Evolutionary conservation across 2,797 vertebrate genomes (phyloP).

Genomic region (Periophthalmus magnuspinnatus): DNA sequence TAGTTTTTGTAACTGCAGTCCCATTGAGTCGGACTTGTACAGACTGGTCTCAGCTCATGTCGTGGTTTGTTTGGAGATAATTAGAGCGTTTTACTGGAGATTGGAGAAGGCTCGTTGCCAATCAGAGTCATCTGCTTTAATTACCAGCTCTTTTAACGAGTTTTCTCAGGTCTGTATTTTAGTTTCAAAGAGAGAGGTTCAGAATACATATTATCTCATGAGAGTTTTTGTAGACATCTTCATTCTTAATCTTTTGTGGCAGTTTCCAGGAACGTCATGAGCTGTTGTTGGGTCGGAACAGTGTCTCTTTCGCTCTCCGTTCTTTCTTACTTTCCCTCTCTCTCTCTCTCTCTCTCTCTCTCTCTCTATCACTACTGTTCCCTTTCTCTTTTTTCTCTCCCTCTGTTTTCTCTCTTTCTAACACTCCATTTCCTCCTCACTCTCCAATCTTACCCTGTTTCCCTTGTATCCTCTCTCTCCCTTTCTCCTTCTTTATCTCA

Average conservation of each 20-base stretch:
- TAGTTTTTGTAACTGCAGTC: no score
- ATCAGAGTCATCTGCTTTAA: neutral
- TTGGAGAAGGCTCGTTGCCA: neutral
- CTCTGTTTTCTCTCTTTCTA: neutral
- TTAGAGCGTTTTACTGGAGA: neutral
- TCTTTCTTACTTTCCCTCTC: no score
- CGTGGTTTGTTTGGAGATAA: neutral
- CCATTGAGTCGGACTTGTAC: neutral
- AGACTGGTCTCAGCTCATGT: neutral
- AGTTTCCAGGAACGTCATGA: neutral
- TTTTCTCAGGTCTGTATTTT: neutral
- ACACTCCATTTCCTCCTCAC: no score
- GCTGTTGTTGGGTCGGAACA: neutral
- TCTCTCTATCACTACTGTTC: no score
- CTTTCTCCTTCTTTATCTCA: no score
- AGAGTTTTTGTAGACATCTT: neutral
- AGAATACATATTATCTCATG: neutral
- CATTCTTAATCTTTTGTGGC: neutral
- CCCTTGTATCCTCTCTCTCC: no score
- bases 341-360: no score
- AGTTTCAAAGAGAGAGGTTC: neutral
- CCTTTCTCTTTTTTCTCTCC: neutral
- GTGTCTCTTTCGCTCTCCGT: neutral
- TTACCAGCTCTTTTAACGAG: neutral
- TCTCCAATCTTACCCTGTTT: no score